Conservation (phyloP, 2,113 vertebrate genomes). For the Amblyopsis rosae region DNA sequence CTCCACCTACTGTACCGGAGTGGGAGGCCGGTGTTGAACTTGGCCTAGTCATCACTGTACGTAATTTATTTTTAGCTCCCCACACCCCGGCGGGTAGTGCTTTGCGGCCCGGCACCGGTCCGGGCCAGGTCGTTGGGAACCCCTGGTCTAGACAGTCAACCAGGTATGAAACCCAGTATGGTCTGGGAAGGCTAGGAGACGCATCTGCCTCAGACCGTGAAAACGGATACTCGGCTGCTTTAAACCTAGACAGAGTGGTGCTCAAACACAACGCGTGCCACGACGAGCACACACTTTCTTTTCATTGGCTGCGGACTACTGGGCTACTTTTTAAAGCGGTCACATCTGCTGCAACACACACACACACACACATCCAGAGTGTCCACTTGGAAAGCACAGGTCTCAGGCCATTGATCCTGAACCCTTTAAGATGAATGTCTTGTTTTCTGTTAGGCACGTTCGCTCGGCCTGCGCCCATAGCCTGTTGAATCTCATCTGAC, state of each 20-base stretch:
- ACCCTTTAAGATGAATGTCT: constrained; percentile 70
- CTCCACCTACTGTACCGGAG: too few relatives aligned
- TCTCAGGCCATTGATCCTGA: constrained; percentile 72
- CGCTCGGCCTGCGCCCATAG: constrained; percentile 44
- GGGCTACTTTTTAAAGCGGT: constrained; percentile 59
- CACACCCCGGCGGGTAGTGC: too few relatives aligned
- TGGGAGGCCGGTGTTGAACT: too few relatives aligned
- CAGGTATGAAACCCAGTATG: constrained; percentile 63
- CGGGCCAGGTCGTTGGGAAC: too few relatives aligned
- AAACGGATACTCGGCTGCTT: constrained; percentile 65
- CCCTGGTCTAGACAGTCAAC: constrained; percentile 63
- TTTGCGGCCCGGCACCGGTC: too few relatives aligned
- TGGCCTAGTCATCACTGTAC: too few relatives aligned
- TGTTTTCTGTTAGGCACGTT: constrained; percentile 70
- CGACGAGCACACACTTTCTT: constrained; percentile 40
- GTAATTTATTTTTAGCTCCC: too few relatives aligned
- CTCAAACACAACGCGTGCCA: constrained; percentile 39
- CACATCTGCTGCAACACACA: constrained; percentile 44
- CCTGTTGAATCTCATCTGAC: constrained; percentile 60
- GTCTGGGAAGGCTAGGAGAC: constrained; percentile 15
- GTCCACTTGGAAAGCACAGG: constrained; percentile 57
- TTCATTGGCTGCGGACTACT: constrained; percentile 51
- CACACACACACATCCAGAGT: constrained; percentile 15
- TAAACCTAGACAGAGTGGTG: constrained; percentile 64
- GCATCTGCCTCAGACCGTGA: constrained; percentile 52